Conservation (phyloP, 2,113 vertebrate species). For the Hypanus sabinus region DNA sequence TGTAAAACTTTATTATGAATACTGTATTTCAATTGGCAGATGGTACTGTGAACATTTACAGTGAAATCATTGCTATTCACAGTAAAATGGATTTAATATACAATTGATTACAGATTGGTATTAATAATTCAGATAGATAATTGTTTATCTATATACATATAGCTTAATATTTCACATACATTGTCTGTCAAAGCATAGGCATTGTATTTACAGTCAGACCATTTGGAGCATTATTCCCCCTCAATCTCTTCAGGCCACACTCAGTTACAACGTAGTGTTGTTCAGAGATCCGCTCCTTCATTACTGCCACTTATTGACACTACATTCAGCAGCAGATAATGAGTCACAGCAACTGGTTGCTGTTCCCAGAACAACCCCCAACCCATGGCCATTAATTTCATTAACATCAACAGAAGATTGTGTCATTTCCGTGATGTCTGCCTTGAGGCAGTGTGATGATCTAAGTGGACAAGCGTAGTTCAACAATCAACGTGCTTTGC, state of each 20-base stretch:
- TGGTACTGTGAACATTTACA: constrained; percentile 34
- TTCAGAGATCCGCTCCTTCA: constrained; percentile 9
- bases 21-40: constrained; percentile 21
- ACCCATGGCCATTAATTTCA: background rate
- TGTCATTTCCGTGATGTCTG: background rate
- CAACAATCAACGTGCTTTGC: background rate
- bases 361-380: background rate
- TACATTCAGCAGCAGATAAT: constrained; percentile 1
- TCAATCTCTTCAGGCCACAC: constrained; percentile 38
- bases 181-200: constrained; percentile 44
- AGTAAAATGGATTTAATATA: constrained; percentile 46
- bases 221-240: constrained; percentile 38
- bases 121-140: constrained; percentile 33
- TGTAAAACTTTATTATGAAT: constrained; percentile 34
- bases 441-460: background rate
- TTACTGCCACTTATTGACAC: background rate
- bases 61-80: constrained; percentile 39
- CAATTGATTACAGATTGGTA: constrained; percentile 47
- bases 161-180: constrained; percentile 47
- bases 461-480: background rate
- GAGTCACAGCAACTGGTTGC: constrained; percentile 2
- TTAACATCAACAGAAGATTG: background rate
- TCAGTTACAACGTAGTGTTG: constrained; percentile 19
- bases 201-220: constrained; percentile 45
- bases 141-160: constrained; percentile 47